These are phyloP conservation scores for Tyto alba DNA, from an alignment of 2,113 vertebrate species.

Conservation along the genomic window DNA sequence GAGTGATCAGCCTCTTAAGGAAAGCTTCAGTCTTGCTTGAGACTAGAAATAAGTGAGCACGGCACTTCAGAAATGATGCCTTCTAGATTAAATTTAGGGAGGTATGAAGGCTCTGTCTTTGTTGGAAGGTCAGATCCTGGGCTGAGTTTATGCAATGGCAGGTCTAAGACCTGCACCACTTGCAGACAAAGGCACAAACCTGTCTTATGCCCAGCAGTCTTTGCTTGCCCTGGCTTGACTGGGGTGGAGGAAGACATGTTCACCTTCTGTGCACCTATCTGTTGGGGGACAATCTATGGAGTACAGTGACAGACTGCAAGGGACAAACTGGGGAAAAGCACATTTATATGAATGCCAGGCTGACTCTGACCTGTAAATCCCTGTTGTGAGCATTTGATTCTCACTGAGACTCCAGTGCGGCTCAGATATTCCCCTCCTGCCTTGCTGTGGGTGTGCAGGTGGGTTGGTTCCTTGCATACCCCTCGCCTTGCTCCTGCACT, in stretches of 20 bases:
- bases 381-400: background rate
- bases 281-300: background rate
- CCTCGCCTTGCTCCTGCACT: background rate
- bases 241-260: background rate
- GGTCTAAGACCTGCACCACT: background rate
- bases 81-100: background rate
- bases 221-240: background rate
- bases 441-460: background rate
- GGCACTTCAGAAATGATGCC: background rate
- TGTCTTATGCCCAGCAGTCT: background rate
- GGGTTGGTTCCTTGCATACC: background rate
- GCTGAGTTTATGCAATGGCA: background rate
- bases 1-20: background rate
- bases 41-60: background rate
- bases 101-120: background rate
- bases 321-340: background rate
- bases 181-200: background rate
- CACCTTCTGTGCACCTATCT: background rate
- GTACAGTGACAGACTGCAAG: background rate
- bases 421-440: background rate
- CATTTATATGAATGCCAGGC: background rate
- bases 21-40: background rate
- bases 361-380: background rate
- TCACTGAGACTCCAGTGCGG: background rate
- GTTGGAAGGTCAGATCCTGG: background rate